Conservation (phyloP, 2,113 vertebrate genomes). For the Ariopsis seemanni region DNA sequence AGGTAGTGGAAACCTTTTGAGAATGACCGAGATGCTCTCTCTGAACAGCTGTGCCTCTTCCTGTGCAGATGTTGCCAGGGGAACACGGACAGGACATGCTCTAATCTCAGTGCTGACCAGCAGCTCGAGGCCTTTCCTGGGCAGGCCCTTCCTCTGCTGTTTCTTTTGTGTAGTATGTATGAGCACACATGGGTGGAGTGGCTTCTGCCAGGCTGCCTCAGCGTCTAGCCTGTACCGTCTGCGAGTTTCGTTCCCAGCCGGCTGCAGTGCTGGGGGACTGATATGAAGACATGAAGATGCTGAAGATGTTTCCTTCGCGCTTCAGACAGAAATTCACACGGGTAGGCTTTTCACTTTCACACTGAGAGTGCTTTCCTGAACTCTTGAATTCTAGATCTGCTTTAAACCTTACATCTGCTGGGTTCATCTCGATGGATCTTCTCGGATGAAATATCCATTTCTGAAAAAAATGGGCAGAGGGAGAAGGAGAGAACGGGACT, state of each 20-base stretch:
- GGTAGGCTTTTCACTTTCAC: slow-evolving; percentile 53
- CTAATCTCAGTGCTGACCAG: slow-evolving; percentile 63
- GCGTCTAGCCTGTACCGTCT: slow-evolving; percentile 2
- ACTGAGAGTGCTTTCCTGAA: not conserved
- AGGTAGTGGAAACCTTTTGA: slow-evolving; percentile 28
- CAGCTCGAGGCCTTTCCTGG: slow-evolving; percentile 70
- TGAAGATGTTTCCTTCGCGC: slow-evolving; percentile 61
- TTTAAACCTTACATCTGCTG: not conserved
- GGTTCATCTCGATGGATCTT: not conserved
- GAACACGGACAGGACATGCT: slow-evolving; percentile 73
- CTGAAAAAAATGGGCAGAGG: not conserved
- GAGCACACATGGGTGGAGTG: slow-evolving; percentile 23
- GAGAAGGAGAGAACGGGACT: not conserved
- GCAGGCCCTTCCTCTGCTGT: slow-evolving; percentile 52
- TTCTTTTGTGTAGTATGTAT: slow-evolving; percentile 53
- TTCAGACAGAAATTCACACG: slow-evolving; percentile 54
- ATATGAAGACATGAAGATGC: slow-evolving; percentile 52
- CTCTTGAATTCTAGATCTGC: not conserved
- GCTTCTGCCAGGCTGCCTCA: slow-evolving; percentile 26
- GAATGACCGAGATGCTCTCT: slow-evolving; percentile 44
- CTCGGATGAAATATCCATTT: not conserved
- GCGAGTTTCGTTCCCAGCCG: not conserved
- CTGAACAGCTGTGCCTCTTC: slow-evolving; percentile 69
- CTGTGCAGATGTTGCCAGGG: slow-evolving; percentile 74
- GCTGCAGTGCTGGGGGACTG: slow-evolving; percentile 4